phyloP scores from a whole-genome alignment of 2,113 vertebrate genomes.

The Triplophysa tibetana region DNA sequence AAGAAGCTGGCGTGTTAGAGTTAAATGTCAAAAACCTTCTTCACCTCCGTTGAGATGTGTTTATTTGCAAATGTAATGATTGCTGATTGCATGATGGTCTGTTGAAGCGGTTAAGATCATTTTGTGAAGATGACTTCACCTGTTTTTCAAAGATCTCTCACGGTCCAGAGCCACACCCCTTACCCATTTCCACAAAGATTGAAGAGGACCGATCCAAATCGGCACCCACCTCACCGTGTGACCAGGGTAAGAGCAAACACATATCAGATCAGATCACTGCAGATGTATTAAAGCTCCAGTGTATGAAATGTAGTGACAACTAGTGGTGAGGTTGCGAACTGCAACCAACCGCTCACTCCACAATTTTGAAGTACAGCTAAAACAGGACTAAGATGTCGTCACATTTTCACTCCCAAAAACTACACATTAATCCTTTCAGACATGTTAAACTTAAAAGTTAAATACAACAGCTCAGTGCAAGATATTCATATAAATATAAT shows the following conservation, averaged over 20 bases:
- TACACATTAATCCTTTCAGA: no score
- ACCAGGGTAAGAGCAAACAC: constrained; percentile 77
- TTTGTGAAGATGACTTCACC: neutral
- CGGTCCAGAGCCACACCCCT: constrained; percentile 79
- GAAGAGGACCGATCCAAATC: constrained; percentile 91
- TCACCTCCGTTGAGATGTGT: neutral
- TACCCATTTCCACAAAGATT: constrained; percentile 76
- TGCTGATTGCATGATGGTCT: constrained; percentile 1
- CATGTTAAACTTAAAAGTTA: no score
- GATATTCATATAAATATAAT: neutral
- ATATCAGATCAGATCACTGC: no score
- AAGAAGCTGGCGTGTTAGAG: neutral
- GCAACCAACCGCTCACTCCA: no score
- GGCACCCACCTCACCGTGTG: constrained; percentile 93
- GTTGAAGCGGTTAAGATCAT: neutral
- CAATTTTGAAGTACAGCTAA: no score
- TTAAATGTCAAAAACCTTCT: neutral
- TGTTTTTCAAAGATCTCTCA: constrained; percentile 80
- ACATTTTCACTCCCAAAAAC: no score
- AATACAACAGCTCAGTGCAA: no score
- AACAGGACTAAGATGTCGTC: no score
- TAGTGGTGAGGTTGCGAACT: no score
- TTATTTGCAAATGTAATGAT: neutral
- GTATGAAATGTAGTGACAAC: no score
- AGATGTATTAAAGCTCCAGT: neutral